Percentiles rank a stretch among this genome's conserved stretches.
Evolutionary conservation across 2,113 vertebrate species (phyloP).

Genomic region (Bagarius yarrelli): DNA sequence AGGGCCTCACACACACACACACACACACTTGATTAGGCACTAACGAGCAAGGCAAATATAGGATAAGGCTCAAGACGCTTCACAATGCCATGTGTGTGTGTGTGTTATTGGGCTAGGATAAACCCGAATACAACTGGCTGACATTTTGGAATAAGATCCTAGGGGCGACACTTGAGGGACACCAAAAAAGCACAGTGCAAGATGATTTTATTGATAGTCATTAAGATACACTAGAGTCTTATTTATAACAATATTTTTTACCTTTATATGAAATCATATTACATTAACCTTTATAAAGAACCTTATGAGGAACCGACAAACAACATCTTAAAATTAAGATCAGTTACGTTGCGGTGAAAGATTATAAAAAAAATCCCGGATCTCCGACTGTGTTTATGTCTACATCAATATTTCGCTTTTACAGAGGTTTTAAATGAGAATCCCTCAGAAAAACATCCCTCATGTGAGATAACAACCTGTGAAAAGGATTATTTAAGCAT

Average conservation of each 20-base stretch:
- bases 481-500: background rate
- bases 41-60: constrained; percentile 69
- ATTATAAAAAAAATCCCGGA: background rate
- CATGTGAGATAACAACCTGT: background rate
- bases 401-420: background rate
- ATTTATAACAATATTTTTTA: too few relatives aligned
- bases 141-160: background rate
- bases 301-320: background rate
- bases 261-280: too few relatives aligned
- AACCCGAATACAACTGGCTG: constrained; percentile 9
- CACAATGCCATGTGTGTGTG: constrained; percentile 21
- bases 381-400: background rate
- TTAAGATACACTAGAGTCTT: background rate
- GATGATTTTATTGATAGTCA: background rate
- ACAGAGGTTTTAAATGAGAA: background rate
- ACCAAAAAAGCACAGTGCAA: background rate
- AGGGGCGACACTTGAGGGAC: background rate
- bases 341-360: background rate
- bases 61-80: constrained; percentile 56
- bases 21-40: constrained; percentile 69
- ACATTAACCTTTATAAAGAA: too few relatives aligned
- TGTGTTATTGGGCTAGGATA: constrained; percentile 9
- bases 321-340: background rate
- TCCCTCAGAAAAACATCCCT: background rate
- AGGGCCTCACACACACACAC: constrained; percentile 48